Evolutionary conservation across 2,113 vertebrate genomes (phyloP).

Genomic region (Trogon surrucura): DNA sequence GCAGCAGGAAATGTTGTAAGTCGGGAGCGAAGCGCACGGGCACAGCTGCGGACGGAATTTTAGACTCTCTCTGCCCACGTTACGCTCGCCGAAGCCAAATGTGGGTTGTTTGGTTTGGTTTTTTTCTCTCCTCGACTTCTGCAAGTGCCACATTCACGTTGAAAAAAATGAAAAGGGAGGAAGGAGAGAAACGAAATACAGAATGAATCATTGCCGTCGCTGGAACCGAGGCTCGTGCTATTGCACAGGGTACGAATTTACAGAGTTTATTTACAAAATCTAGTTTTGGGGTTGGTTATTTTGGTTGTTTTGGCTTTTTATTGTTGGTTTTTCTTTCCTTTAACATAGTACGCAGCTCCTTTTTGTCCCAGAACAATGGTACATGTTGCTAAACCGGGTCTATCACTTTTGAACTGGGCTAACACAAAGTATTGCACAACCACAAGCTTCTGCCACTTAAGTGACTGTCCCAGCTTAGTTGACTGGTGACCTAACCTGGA

Average conservation of each 20-base stretch:
- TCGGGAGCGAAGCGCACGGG: not conserved
- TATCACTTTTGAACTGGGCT: not conserved
- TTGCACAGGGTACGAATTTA: not conserved
- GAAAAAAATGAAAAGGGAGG: constrained; percentile 1
- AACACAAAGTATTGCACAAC: not conserved
- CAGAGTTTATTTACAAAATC: not conserved
- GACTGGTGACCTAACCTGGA: not conserved
- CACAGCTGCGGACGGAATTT: constrained; percentile 44
- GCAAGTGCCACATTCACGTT: constrained; percentile 16
- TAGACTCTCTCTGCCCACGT: constrained; percentile 24
- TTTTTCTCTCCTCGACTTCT: constrained; percentile 14
- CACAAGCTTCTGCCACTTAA: not conserved
- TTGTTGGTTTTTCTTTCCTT: not conserved
- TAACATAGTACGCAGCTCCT: not conserved
- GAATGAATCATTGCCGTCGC: constrained; percentile 11
- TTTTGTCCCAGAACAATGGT: not conserved
- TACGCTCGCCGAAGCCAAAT: not conserved
- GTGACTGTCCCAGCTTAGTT: not conserved
- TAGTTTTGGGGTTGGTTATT: not conserved
- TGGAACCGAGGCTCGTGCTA: not conserved
- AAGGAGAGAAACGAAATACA: constrained; percentile 1
- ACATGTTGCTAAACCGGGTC: not conserved
- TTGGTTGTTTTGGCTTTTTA: not conserved
- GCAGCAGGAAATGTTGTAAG: constrained; percentile 44
- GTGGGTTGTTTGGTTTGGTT: not conserved